Evolutionary conservation across 2,888 invertebrate species (phyloP).

Genomic region (Mythimna pallens): DNA sequence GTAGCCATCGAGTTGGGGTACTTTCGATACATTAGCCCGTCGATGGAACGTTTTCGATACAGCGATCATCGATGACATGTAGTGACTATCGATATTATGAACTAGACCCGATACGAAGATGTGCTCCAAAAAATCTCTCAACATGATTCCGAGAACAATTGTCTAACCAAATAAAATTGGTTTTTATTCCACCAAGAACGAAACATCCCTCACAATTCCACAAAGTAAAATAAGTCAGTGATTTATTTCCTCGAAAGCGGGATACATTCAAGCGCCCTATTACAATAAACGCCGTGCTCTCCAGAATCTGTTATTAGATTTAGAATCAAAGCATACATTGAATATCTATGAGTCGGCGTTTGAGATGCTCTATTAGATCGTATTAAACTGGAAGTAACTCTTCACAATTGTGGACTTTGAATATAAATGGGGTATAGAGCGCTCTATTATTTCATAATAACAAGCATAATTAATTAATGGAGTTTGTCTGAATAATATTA

Average conservation of each 20-base stretch:
- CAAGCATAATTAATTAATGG: no score
- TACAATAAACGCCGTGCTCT: slow-evolving; percentile 40
- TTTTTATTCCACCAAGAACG: not conserved
- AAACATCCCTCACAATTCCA: slow-evolving; percentile 2
- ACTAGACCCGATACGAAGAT: no score
- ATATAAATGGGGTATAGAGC: slow-evolving; percentile 12
- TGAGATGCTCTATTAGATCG: slow-evolving; percentile 59
- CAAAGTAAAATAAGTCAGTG: slow-evolving; percentile 25
- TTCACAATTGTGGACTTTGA: slow-evolving; percentile 35
- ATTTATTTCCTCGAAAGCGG: slow-evolving; percentile 23
- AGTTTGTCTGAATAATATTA: no score
- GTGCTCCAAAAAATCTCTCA: not conserved
- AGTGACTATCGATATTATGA: no score
- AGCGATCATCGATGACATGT: no score
- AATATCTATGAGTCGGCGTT: slow-evolving; percentile 57
- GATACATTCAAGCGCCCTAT: slow-evolving; percentile 26
- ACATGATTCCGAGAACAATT: slow-evolving; percentile 17
- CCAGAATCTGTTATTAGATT: slow-evolving; percentile 51
- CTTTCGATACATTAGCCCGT: no score
- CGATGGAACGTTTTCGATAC: no score
- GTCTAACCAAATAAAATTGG: slow-evolving; percentile 8
- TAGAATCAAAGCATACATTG: slow-evolving; percentile 50
- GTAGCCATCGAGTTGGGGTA: no score
- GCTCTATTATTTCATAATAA: slow-evolving; percentile 22
- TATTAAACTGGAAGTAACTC: slow-evolving; percentile 55